Evolutionary conservation across 2,797 vertebrate species (phyloP).

Genomic region (Sebastes hopkinsi): DNA sequence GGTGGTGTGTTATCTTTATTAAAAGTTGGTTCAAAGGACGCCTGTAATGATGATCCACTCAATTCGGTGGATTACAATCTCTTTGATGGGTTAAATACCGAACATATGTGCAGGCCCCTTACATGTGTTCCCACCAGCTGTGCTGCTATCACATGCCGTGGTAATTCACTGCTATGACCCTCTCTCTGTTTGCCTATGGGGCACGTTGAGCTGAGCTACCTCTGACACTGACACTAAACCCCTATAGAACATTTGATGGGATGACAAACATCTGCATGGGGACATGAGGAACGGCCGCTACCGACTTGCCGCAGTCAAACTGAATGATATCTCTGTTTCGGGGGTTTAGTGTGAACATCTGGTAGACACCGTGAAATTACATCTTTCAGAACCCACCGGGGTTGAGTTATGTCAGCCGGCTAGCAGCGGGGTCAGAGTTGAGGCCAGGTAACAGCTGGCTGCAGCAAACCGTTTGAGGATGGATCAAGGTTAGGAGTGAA

Average conservation of each 20-base stretch:
- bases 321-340: slow-evolving; percentile 49
- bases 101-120: slow-evolving; percentile 60
- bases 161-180: slow-evolving; percentile 25
- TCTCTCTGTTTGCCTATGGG: slow-evolving; percentile 9
- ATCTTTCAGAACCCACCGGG: slow-evolving; percentile 49
- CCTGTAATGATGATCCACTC: slow-evolving; percentile 66
- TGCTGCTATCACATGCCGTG: slow-evolving; percentile 40
- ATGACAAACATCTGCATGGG: slow-evolving; percentile 40
- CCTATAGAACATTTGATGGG: slow-evolving; percentile 17
- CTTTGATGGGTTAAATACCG: slow-evolving; percentile 68
- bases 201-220: not conserved
- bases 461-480: not conserved
- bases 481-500: slow-evolving; percentile 22
- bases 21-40: slow-evolving; percentile 64
- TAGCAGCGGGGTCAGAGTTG: slow-evolving; percentile 45
- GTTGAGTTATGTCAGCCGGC: slow-evolving; percentile 58
- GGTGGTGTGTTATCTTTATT: slow-evolving; percentile 54
- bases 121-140: slow-evolving; percentile 62
- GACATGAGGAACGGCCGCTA: not conserved
- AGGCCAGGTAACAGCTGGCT: slow-evolving; percentile 59
- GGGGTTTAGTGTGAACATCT: slow-evolving; percentile 67
- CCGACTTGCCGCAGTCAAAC: slow-evolving; percentile 27
- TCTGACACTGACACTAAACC: slow-evolving; percentile 18
- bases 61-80: slow-evolving; percentile 56
- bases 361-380: slow-evolving; percentile 61